Evolutionary conservation across 35 echinoderm and acorn worm genomes (phyloP), one percentile per base, ranked within the genome.

Genomic region (Heliocidaris erythrogramma): DNA sequence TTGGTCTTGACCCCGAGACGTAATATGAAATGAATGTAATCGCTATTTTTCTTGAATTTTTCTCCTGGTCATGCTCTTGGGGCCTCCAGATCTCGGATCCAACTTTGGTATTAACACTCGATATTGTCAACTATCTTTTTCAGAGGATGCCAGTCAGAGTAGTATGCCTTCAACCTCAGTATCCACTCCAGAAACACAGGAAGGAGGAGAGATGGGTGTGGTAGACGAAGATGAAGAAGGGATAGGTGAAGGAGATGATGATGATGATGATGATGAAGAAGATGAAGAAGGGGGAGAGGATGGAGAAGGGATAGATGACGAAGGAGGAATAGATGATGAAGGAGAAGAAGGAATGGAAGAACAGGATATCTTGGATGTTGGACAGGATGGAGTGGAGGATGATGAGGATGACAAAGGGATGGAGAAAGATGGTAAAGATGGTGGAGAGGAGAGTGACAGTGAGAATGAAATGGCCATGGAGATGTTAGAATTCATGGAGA

Each of bases 401-500:
- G 87, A 32, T 49, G 32, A 92, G 30, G 91, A 92, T 13, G 91
- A 59, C 12, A 59, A 59, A 27, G 86, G 30, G 86, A 30, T 24
- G 21, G 24, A 27, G 32, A 30, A 89, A 35, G 24, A 89, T 2
- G 14, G 13, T 89, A 32, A 32, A 30, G 91, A 92, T 27, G 91
- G 4, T 16, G 31, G 12, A 8, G 47, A 48, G 11, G 91, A 92
- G 24, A 59, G 48, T 30, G 91, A 92, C 11, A 92, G 49, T 9
- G 91, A 92, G 91, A 92, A 92, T 12, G 91, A 92, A 48, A 92
- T 92, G 90, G 90, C 90, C 9, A 92, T 92, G 31, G 90, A 92
- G 42, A 27, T 92, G 24, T 49, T 92, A 47, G 90, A 92, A 49
- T 92, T 48, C 13, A 48, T 92, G 47, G 90, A 92, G 2, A 7